These are phyloP conservation scores for Cryptus viduatorius DNA, from an alignment of 2,888 invertebrate genomes.

Conservation along the genomic window DNA sequence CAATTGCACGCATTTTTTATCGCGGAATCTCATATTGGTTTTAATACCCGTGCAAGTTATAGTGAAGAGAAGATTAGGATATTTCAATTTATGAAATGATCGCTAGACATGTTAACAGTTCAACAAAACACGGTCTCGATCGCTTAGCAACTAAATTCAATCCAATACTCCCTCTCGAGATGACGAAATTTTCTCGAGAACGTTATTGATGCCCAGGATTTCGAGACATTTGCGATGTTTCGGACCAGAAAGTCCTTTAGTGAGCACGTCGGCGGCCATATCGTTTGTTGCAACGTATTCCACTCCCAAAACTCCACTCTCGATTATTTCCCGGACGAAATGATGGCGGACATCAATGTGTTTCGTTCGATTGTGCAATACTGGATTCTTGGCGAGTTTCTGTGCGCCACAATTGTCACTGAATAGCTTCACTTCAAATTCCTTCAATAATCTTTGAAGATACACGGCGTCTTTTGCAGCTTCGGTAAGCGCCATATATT, in stretches of 20 bases:
- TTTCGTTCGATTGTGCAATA: conserved; percentile 37
- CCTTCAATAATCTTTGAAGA: conserved; percentile 15
- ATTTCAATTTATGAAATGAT: not conserved
- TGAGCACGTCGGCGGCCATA: conserved; percentile 2
- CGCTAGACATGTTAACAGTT: not conserved
- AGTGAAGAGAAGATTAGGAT: not conserved
- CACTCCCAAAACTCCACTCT: not conserved
- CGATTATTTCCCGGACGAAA: conserved; percentile 19
- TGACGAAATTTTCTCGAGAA: not conserved
- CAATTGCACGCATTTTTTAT: too few relatives aligned
- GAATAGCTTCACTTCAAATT: not conserved
- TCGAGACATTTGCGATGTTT: conserved; percentile 6
- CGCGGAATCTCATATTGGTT: conserved; percentile 3
- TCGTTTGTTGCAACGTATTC: conserved; percentile 17
- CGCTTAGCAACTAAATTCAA: not conserved
- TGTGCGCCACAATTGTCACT: conserved; percentile 35
- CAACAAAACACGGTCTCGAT: conserved; percentile 16
- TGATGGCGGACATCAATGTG: conserved; percentile 50
- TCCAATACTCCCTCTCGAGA: conserved; percentile 10
- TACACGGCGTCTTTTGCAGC: conserved; percentile 27
- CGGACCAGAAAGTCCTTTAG: not conserved
- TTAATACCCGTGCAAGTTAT: not conserved
- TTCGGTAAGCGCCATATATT: conserved; percentile 15
- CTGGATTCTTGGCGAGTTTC: conserved; percentile 36
- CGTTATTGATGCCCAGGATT: not conserved